phyloP scores from a whole-genome alignment of 30 jellyfish, hydroid and myxozoan species.

The Sanderia malayensis region DNA sequence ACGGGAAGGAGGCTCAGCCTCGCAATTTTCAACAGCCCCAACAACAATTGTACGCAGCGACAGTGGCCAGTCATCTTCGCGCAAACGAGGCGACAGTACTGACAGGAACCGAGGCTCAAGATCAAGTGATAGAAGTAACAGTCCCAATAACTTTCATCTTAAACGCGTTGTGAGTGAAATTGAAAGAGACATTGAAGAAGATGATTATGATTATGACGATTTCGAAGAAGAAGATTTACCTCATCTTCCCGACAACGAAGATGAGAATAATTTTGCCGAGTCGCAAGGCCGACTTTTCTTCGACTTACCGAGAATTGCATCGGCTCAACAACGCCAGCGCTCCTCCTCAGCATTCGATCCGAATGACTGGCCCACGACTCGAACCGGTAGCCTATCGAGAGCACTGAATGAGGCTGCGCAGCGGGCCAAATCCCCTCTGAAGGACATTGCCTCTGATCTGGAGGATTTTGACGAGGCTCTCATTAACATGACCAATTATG shows the following conservation, averaged over 20 bases:
- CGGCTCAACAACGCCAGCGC: constrained; percentile 56
- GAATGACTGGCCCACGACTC: constrained; percentile 57
- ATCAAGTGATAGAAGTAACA: constrained; percentile 33
- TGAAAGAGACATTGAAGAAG: constrained; percentile 28
- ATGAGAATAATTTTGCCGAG: constrained; percentile 32
- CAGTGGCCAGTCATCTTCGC: not conserved
- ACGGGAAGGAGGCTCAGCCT: not conserved
- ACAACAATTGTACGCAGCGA: not conserved
- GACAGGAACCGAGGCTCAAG: not conserved
- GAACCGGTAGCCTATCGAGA: constrained; percentile 76
- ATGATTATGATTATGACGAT: constrained; percentile 49
- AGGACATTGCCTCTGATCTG: constrained; percentile 52
- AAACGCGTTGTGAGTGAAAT: constrained; percentile 31
- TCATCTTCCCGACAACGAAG: constrained; percentile 40
- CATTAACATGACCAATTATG: constrained; percentile 59
- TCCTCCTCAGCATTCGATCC: constrained; percentile 52
- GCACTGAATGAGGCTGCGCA: constrained; percentile 71
- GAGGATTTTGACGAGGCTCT: constrained; percentile 61
- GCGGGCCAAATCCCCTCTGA: constrained; percentile 74
- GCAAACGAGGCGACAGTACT: not conserved
- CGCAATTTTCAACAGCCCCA: not conserved
- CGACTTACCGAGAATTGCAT: constrained; percentile 48
- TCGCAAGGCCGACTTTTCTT: constrained; percentile 48
- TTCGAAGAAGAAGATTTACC: constrained; percentile 60
- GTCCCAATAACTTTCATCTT: constrained; percentile 5